Conservation (phyloP, 2,888 invertebrate genomes). For the Apodemia mormo region DNA sequence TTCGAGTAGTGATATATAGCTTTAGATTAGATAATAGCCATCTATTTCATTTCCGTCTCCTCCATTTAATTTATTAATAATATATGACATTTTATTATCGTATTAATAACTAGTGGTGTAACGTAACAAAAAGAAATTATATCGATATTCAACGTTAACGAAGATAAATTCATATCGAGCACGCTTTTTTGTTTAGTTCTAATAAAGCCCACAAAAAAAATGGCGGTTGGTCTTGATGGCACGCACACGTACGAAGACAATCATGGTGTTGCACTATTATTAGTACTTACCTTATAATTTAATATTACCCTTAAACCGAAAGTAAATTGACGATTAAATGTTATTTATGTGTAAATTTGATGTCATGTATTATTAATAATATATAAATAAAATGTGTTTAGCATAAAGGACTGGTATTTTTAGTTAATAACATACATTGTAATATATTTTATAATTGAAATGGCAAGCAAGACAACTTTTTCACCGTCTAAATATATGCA, state of each 20-base stretch:
- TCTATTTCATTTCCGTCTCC: slow-evolving; percentile 9
- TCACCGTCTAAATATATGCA: slow-evolving; percentile 18
- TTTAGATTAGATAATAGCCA: slow-evolving; percentile 7
- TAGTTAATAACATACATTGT: slow-evolving; percentile 32
- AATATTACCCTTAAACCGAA: background rate
- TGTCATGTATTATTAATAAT: slow-evolving; percentile 23
- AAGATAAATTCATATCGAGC: too few species aligned
- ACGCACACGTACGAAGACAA: too few species aligned
- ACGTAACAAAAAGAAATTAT: too few species aligned
- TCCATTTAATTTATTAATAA: background rate
- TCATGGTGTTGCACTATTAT: too few species aligned
- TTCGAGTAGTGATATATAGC: slow-evolving; percentile 14
- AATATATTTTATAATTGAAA: slow-evolving; percentile 29
- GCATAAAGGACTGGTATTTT: slow-evolving; percentile 39
- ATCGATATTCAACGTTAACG: too few species aligned
- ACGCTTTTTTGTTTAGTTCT: too few species aligned
- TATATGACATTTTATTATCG: background rate
- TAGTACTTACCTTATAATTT: too few species aligned
- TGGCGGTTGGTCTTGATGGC: too few species aligned
- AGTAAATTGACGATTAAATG: background rate
- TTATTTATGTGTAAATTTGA: background rate
- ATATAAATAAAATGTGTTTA: slow-evolving; percentile 26
- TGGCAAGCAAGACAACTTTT: slow-evolving; percentile 22
- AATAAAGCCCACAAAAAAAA: too few species aligned
- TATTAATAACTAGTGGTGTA: too few species aligned